phyloP scores from a whole-genome alignment of 2,888 invertebrate genomes.

The Leptarthrus brevirostris region DNA sequence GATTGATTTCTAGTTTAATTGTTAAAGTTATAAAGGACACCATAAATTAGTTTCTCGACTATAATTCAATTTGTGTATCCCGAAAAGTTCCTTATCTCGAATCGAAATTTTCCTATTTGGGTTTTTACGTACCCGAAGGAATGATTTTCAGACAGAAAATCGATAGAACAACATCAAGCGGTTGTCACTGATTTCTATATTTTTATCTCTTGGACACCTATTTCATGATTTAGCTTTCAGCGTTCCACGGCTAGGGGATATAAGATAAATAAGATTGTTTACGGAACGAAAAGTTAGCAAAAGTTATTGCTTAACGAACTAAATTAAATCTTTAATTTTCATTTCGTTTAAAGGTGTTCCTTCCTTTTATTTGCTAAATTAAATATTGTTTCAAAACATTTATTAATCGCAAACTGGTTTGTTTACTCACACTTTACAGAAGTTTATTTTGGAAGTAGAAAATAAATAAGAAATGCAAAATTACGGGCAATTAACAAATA shows the following conservation, averaged over 20 bases:
- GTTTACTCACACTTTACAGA: too few relatives aligned
- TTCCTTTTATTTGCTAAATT: too few relatives aligned
- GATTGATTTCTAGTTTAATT: background rate
- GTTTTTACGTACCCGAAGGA: background rate
- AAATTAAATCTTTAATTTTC: too few relatives aligned
- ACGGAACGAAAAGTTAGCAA: background rate
- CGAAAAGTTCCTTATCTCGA: background rate
- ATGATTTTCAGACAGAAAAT: conserved; percentile 11
- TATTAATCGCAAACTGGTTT: too few relatives aligned
- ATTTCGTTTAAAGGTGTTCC: too few relatives aligned
- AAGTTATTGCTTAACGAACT: background rate
- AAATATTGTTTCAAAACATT: too few relatives aligned
- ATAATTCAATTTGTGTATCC: background rate
- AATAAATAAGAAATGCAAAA: too few relatives aligned
- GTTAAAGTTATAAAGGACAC: background rate
- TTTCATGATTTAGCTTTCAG: background rate
- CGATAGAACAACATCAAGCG: background rate
- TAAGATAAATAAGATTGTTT: conserved; percentile 1
- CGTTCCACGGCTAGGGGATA: background rate
- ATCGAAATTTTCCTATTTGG: background rate
- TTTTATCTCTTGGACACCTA: conserved; percentile 4
- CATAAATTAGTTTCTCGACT: background rate
- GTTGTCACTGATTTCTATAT: conserved; percentile 7
- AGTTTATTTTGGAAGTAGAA: too few relatives aligned
- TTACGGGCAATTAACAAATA: too few relatives aligned